Conservation (phyloP, 92 coral and sea anemone species). For the Zoanthus solanderi region DNA sequence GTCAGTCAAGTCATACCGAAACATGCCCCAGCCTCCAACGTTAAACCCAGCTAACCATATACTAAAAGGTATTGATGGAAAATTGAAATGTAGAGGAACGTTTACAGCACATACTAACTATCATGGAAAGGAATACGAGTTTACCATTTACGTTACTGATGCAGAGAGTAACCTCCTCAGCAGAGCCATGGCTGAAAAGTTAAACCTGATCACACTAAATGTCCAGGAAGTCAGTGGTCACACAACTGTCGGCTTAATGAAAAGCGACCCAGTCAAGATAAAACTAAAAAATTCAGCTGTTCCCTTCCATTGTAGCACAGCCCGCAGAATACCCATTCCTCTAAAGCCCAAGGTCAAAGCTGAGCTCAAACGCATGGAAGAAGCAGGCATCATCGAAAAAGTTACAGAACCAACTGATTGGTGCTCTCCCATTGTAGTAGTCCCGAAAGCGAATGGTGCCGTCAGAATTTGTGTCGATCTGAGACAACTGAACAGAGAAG, state of each 20-base stretch:
- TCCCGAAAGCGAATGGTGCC: conserved; percentile 32
- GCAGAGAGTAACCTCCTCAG: no score
- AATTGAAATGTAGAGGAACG: conserved; percentile 47
- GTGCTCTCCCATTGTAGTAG: conserved; percentile 37
- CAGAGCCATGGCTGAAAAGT: background rate
- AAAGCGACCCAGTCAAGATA: background rate
- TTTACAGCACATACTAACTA: conserved; percentile 26
- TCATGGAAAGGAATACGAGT: conserved; percentile 25
- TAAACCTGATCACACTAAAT: background rate
- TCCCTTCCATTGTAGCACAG: no score
- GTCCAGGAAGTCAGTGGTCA: background rate
- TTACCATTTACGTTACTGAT: conserved; percentile 31
- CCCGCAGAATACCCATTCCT: background rate
- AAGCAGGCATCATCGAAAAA: conserved; percentile 17
- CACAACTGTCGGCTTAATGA: background rate
- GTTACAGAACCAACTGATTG: background rate
- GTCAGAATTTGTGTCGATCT: conserved; percentile 21
- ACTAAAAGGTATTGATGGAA: no score
- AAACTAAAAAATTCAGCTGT: no score
- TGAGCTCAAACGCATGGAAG: conserved; percentile 14
- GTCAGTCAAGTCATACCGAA: background rate
- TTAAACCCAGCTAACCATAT: background rate
- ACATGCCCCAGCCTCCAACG: background rate
- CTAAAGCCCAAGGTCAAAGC: conserved; percentile 1
- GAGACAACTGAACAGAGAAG: background rate